Base-by-base conservation (phyloP, 2,797 vertebrate species). In the Gymnothorax javanicus region DNA sequence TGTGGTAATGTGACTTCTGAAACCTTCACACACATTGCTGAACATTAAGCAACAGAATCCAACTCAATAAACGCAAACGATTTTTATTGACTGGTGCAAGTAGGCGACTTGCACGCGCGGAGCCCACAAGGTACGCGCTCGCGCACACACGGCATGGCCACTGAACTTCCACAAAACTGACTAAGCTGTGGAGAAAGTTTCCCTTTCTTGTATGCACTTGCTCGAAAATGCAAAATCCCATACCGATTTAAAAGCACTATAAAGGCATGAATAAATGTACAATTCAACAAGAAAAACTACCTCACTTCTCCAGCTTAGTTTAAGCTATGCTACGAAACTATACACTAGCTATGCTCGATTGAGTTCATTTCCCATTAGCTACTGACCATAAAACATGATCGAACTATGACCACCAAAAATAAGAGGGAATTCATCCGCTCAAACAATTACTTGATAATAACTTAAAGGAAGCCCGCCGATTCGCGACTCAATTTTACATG, bases 131-230 rank as follows among this genome's bases (percentile, higher is more conserved):
- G 64, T 1, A 50, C 73, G 17, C 17, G 13, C 15, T 15, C 11
- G 50, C 9, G 56, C 77, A 56, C 77, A 52, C 50, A 56, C 52
- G 52, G 77, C 50, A 81, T 56, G 11, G 50, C 33, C 20, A n/a
- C 50, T 81, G 7, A 81, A 81, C 20, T 81, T 50, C 12, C 54
- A 56, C 50, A 81, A 56, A 81, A 81, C 11, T 23, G 7, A 50
- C 33, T 81, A n/a, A 43, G 54, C 43, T 56, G n/a, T 9, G 50
- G 77, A 81, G 7, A 81, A 81, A 56, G 17, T 54, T 1, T 7
- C 50, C 7, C 52, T n/a, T 33, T 62, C 62, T 59, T 20, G n/a
- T 58, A 81, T 86, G 85, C 73, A 58, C 73, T 86, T 86, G 85
- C 56, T 64, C 79, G 73, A 7, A 86, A 62, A 15, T 57, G 79